Conservation (phyloP, 1,140 invertebrate genomes). For the Metaphire vulgaris region DNA sequence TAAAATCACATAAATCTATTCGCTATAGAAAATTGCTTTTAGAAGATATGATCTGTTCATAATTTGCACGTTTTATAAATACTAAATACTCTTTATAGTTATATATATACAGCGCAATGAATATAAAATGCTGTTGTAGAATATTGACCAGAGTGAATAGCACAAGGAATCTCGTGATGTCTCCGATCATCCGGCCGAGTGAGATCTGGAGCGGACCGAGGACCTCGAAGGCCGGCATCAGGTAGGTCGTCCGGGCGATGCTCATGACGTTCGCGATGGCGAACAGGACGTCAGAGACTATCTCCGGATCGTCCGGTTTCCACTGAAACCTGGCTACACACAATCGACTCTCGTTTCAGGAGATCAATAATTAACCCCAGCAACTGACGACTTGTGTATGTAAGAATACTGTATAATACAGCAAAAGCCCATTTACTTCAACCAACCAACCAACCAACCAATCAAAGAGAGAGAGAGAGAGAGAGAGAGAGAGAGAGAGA, state of each 20-base stretch:
- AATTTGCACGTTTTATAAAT: too few species aligned
- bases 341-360: too few species aligned
- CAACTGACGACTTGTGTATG: too few species aligned
- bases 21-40: too few species aligned
- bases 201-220: conserved; percentile 53
- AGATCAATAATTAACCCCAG: too few species aligned
- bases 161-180: conserved; percentile 52
- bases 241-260: conserved; percentile 51
- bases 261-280: conserved; percentile 52
- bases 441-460: not conserved
- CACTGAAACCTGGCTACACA: conserved; percentile 50
- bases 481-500: not conserved
- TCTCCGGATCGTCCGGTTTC: conserved; percentile 50
- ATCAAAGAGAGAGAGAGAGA: not conserved
- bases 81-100: too few species aligned
- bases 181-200: conserved; percentile 51
- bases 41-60: too few species aligned
- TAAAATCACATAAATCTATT: too few species aligned
- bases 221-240: conserved; percentile 53
- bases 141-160: conserved; percentile 51
- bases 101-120: too few species aligned
- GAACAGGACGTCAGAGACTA: conserved; percentile 51
- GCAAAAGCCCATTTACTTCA: not conserved
- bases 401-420: not conserved
- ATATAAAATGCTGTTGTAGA: too few species aligned